Conservation (phyloP, 2,888 invertebrate species). For the Tipula lateralis region DNA sequence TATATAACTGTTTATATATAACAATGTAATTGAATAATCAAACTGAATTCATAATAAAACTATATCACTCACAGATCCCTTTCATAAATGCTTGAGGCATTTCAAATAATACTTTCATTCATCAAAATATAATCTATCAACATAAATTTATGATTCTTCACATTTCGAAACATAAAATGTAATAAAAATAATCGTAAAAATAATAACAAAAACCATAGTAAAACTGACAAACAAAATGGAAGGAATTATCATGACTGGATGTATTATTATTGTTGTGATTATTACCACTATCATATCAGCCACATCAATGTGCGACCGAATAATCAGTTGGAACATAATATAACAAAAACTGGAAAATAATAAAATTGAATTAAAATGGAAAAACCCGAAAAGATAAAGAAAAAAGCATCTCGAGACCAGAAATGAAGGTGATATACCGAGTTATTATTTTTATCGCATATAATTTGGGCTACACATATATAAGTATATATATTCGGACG, state of each 20-base stretch:
- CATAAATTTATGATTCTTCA: background rate
- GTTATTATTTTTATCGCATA: background rate
- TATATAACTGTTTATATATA: background rate
- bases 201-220: background rate
- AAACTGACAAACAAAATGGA: background rate
- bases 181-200: background rate
- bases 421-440: background rate
- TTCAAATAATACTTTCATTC: conserved; percentile 11
- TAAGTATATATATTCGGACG: background rate
- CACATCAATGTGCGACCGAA: background rate
- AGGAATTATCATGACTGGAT: background rate
- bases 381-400: background rate
- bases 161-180: background rate
- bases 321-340: background rate
- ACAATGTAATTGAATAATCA: background rate
- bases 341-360: background rate
- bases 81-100: background rate
- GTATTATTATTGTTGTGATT: background rate
- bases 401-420: background rate
- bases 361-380: conserved; percentile 13
- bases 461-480: background rate
- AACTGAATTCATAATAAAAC: too few relatives aligned
- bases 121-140: conserved; percentile 6
- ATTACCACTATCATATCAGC: background rate
- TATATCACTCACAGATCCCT: background rate